These are phyloP conservation scores for Dasypolia templi DNA, from an alignment of 2,888 invertebrate genomes.

Conservation along the genomic window DNA sequence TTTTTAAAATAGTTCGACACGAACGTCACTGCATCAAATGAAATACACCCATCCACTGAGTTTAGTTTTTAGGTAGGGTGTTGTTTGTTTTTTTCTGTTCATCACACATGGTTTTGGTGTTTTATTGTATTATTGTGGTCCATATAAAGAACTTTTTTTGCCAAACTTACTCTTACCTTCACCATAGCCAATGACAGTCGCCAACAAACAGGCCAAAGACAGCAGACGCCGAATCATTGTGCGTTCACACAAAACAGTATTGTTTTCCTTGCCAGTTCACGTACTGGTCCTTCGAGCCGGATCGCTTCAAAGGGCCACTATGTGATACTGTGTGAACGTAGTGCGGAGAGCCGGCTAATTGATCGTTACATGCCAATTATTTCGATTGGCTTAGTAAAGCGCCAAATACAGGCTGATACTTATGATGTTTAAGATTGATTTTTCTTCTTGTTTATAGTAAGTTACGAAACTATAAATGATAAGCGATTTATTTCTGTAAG, in stretches of 20 bases:
- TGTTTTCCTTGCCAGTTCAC: not conserved
- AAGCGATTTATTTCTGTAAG: not conserved
- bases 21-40: not conserved
- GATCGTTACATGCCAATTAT: constrained; percentile 70
- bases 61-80: not conserved
- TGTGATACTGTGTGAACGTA: constrained; percentile 16
- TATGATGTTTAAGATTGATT: not conserved
- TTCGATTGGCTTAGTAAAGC: constrained; percentile 60
- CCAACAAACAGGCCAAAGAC: constrained; percentile 31
- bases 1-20: no score
- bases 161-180: constrained; percentile 30
- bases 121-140: not conserved
- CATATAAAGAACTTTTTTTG: not conserved
- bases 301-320: constrained; percentile 29
- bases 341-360: constrained; percentile 54
- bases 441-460: not conserved
- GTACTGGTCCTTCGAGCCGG: constrained; percentile 23
- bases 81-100: no score
- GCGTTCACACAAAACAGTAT: not conserved
- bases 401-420: constrained; percentile 49
- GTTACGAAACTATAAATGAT: not conserved
- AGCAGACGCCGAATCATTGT: constrained; percentile 46
- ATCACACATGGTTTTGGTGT: not conserved
- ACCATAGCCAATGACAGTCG: constrained; percentile 33
- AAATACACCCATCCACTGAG: not conserved